Evolutionary conservation across 2,888 invertebrate species (phyloP), one percentile per base, ranked within the genome.

Genomic region (Orthosia cruda): DNA sequence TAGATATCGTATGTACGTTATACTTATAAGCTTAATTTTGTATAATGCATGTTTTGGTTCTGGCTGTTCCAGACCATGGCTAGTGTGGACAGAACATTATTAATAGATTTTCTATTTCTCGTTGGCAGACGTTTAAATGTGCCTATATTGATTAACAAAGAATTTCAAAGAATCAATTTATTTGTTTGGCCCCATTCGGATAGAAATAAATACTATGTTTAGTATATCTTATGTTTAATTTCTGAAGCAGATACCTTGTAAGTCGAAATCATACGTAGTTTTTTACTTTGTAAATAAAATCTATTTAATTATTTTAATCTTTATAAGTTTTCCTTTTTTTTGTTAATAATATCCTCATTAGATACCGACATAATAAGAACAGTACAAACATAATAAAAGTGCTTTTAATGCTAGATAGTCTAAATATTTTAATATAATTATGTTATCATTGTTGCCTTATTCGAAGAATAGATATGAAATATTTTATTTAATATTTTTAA

Each of bases 371-470:
- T 7, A 20, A 62, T 50, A n/a, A 18, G 9, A 26, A 47, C 13
- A 58, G 57, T 62, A 80, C 65, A 79, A 74, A 80, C 49, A 40
- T 32, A 47, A 20, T 26, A 1, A 71, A 66, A 73, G 58, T 67
- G 63, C 73, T 63, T 64, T 54, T 52, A 45, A n/a, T 63, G 15
- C 40, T 52, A 23, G 9, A 63, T 58, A 49, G 0, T 20, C 23
- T 12, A 45, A 59, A 59, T 26, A 16, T 4, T 20, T 20, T 67
- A 4, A 16, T 26, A 23, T 57, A 32, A 26, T 52, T 47, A 58
- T 13, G 20, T 11, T 7, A 32, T 32, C 40, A 49, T 26, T 1
- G 7, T 23, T 52, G 1, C n/a, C 4, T 45, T 13, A 50, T 50
- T 32, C 26, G 23, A 26, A 23, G 5, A 61, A 18, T 61, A 45